A percentile compares a stretch with the other conserved stretches of the same genome.
These are phyloP conservation scores for Chloroceryle aenea DNA, from an alignment of 2,113 vertebrate species.

Conservation along the genomic window DNA sequence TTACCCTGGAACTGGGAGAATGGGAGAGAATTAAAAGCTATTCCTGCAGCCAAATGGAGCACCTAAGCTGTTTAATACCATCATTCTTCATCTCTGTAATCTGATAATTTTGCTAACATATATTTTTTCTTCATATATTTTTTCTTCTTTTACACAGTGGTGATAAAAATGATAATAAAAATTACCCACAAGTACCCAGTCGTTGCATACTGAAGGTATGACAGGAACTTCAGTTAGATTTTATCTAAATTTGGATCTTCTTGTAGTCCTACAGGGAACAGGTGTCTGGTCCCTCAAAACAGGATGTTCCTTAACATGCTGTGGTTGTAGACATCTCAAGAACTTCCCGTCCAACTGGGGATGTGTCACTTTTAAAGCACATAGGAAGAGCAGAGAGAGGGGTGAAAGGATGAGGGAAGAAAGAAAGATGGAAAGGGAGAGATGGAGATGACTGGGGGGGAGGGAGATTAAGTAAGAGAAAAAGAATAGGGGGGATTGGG, in stretches of 20 bases:
- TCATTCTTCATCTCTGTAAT: background rate
- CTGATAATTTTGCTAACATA: background rate
- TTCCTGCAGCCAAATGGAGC: background rate
- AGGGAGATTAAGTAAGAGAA: background rate
- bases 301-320: background rate
- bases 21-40: background rate
- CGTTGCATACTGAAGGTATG: background rate
- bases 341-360: background rate
- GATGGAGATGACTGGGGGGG: background rate
- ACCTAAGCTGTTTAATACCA: background rate
- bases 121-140: background rate
- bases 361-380: background rate
- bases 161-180: background rate
- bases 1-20: background rate
- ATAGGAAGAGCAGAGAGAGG: background rate
- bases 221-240: background rate
- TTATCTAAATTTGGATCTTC: constrained; percentile 6
- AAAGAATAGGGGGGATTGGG: background rate
- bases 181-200: background rate
- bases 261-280: background rate
- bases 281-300: background rate
- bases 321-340: background rate
- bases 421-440: background rate
- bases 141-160: background rate
- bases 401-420: background rate